Evolutionary conservation across 2,113 vertebrate genomes (phyloP).

Genomic region (Ranitomeya variabilis): DNA sequence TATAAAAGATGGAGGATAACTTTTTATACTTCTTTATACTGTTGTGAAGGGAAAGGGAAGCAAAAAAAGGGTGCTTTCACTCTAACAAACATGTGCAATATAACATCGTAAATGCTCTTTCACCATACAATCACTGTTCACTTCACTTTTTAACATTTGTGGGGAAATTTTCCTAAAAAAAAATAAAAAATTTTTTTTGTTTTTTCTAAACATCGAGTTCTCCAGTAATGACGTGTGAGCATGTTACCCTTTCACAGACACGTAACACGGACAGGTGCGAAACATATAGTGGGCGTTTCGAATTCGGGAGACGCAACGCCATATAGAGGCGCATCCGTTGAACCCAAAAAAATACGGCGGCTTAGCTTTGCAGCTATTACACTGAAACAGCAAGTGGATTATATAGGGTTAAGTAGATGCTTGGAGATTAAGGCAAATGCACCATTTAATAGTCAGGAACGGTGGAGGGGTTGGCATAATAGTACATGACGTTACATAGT

Average conservation of each 20-base stretch:
- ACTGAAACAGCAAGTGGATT: constrained; percentile 43
- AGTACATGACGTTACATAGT: constrained; percentile 4
- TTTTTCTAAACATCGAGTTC: neutral
- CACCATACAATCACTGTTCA: constrained; percentile 52
- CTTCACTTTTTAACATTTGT: constrained; percentile 27
- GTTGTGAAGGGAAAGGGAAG: neutral
- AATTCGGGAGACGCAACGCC: neutral
- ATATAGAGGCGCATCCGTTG: neutral
- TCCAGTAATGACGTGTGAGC: neutral
- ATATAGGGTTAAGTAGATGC: constrained; percentile 46
- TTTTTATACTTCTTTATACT: neutral
- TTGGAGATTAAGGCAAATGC: constrained; percentile 45
- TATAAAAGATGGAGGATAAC: constrained; percentile 7
- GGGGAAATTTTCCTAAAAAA: neutral
- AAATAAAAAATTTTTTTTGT: neutral
- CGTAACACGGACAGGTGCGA: constrained; percentile 24
- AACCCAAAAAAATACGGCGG: neutral
- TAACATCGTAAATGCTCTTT: constrained; percentile 39
- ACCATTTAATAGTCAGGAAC: constrained; percentile 25
- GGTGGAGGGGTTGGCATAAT: neutral
- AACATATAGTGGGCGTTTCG: neutral
- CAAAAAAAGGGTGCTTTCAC: constrained; percentile 28
- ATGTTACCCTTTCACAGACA: constrained; percentile 19
- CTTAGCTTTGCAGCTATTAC: constrained; percentile 37
- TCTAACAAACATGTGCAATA: constrained; percentile 54